phyloP scores from a whole-genome alignment of 2,888 invertebrate species.

The Acrobasis consociella region DNA sequence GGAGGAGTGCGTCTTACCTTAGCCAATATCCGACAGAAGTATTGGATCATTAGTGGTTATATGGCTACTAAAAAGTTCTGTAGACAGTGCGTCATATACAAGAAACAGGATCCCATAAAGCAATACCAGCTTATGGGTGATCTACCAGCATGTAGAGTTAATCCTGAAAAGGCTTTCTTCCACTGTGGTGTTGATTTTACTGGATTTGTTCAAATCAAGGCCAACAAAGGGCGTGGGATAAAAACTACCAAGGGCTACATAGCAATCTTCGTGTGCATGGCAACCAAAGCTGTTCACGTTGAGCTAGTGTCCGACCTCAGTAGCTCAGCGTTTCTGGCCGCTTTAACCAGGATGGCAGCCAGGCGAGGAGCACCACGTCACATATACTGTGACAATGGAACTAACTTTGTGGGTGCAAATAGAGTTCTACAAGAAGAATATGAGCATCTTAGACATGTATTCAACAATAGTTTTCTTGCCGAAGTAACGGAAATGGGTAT shows the following conservation, averaged over 20 bases:
- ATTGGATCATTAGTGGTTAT: background rate
- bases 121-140: background rate
- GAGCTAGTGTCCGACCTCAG: constrained; percentile 30
- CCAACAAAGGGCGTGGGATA: background rate
- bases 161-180: background rate
- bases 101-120: background rate
- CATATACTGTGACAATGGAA: constrained; percentile 4
- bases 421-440: too few relatives aligned
- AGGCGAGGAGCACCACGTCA: constrained; percentile 12
- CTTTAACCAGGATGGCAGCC: constrained; percentile 32
- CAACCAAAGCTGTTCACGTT: background rate
- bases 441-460: too few relatives aligned
- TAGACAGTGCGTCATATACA: background rate
- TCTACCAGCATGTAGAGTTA: background rate
- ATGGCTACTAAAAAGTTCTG: background rate
- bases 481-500: too few relatives aligned
- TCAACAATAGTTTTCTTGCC: too few relatives aligned
- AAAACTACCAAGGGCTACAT: constrained; percentile 17
- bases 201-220: background rate
- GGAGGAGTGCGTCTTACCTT: background rate
- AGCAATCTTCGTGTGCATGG: constrained; percentile 8
- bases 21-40: background rate
- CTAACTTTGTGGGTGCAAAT: background rate
- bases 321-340: constrained; percentile 32
- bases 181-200: background rate